phyloP scores from a whole-genome alignment of 2,888 invertebrate genomes.

The Calameuta filiformis region DNA sequence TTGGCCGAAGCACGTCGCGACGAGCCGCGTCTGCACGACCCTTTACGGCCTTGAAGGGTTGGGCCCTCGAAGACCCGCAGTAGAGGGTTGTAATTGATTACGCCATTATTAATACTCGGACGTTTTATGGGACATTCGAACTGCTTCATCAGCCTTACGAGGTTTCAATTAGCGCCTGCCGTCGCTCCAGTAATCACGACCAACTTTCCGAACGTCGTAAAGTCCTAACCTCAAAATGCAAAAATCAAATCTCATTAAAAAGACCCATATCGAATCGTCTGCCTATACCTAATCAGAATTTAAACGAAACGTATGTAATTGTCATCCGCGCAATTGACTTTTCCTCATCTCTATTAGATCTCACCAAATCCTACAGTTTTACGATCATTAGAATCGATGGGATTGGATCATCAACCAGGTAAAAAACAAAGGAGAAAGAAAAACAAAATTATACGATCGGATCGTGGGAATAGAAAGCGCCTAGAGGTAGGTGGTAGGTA shows the following conservation, averaged over 20 bases:
- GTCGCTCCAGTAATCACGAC: slow-evolving; percentile 5
- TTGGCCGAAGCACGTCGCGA: slow-evolving; percentile 46
- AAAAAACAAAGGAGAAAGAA: neutral
- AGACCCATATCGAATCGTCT: neutral
- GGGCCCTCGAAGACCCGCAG: slow-evolving; percentile 11
- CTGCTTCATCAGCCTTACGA: slow-evolving; percentile 27
- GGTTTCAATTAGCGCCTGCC: slow-evolving; percentile 23
- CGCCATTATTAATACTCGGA: slow-evolving; percentile 50
- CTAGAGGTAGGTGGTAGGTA: slow-evolving; percentile 6
- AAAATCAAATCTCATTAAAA: neutral
- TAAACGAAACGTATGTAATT: neutral
- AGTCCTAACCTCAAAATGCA: neutral
- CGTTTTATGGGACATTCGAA: slow-evolving; percentile 35
- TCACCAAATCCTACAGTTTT: neutral
- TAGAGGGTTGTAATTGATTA: slow-evolving; percentile 52
- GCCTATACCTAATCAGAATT: neutral
- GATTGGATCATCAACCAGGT: neutral
- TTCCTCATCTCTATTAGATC: neutral
- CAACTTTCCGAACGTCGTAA: neutral
- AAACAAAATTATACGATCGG: slow-evolving; percentile 9
- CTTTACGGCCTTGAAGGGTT: slow-evolving; percentile 39
- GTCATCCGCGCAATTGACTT: neutral
- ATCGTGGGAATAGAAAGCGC: slow-evolving; percentile 58
- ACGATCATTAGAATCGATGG: neutral
- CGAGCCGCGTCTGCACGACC: slow-evolving; percentile 42